Conservation (phyloP, 2,888 invertebrate genomes). For the Schrankia costaestrigalis region DNA sequence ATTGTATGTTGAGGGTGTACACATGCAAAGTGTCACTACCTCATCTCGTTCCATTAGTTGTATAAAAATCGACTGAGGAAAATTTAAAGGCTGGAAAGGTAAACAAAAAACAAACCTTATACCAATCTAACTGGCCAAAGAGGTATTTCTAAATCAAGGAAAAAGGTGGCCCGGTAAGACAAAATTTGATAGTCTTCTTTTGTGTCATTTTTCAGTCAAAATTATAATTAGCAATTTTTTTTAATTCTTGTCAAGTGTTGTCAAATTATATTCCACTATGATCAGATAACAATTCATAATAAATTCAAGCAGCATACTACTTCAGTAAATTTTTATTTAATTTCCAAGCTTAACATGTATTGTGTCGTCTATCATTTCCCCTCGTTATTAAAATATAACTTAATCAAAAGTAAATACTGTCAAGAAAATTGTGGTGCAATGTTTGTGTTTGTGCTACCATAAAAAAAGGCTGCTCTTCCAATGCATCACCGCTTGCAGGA, state of each 20-base stretch:
- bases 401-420: conserved; percentile 75
- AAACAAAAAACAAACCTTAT: no score
- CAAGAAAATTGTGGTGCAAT: conserved; percentile 72
- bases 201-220: no score
- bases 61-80: no score
- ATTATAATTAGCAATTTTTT: no score
- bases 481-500: conserved; percentile 96
- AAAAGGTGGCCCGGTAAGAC: no score
- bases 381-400: conserved; percentile 14
- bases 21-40: no score
- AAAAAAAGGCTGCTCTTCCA: conserved; percentile 84
- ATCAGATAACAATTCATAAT: not conserved
- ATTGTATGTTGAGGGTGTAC: no score
- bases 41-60: no score
- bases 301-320: conserved; percentile 36
- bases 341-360: conserved; percentile 39
- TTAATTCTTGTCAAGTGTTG: not conserved
- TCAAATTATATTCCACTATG: not conserved
- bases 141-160: no score
- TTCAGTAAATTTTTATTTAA: conserved; percentile 24
- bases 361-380: conserved; percentile 27
- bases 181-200: no score
- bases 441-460: conserved; percentile 82
- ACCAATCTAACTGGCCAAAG: no score
- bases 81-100: no score